A percentile compares a stretch with the other conserved stretches of the same genome.
These are phyloP conservation scores for Cheilosia impressa DNA, from an alignment of 2,888 invertebrate species.

Conservation along the genomic window DNA sequence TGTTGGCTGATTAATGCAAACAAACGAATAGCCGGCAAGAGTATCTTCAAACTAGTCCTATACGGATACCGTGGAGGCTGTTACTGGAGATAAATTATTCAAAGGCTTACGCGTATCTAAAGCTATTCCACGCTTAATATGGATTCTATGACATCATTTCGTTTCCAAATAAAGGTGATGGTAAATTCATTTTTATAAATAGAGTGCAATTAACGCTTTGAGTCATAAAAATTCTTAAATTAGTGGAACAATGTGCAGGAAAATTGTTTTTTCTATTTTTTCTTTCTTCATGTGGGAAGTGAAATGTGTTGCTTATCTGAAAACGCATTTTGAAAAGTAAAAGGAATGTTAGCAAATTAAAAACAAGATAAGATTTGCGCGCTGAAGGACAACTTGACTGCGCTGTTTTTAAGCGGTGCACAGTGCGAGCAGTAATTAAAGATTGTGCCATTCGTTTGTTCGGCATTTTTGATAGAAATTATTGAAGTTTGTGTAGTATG, in stretches of 20 bases:
- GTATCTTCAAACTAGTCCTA: conserved; percentile 31
- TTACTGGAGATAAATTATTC: background rate
- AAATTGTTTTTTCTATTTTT: background rate
- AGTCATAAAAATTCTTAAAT: conserved; percentile 15
- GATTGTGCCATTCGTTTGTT: too few species aligned
- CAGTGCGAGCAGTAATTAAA: too few species aligned
- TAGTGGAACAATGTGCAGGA: conserved; percentile 7
- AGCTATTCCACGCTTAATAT: background rate
- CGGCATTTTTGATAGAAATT: too few species aligned
- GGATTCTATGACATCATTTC: conserved; percentile 41
- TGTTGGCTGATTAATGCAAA: conserved; percentile 50
- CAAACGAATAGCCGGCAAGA: conserved; percentile 17
- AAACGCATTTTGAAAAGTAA: background rate
- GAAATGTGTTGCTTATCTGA: background rate
- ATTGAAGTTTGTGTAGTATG: too few species aligned
- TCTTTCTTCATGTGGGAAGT: background rate
- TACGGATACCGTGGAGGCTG: conserved; percentile 18
- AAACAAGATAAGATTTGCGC: too few species aligned
- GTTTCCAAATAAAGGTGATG: conserved; percentile 39
- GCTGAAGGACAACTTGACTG: too few species aligned
- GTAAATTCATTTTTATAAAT: conserved; percentile 44
- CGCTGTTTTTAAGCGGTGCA: too few species aligned
- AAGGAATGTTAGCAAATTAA: too few species aligned
- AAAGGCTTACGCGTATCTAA: background rate
- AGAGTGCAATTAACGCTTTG: conserved; percentile 40